Conservation (phyloP, 2,113 vertebrate species). For the Odobenus rosmarus region DNA sequence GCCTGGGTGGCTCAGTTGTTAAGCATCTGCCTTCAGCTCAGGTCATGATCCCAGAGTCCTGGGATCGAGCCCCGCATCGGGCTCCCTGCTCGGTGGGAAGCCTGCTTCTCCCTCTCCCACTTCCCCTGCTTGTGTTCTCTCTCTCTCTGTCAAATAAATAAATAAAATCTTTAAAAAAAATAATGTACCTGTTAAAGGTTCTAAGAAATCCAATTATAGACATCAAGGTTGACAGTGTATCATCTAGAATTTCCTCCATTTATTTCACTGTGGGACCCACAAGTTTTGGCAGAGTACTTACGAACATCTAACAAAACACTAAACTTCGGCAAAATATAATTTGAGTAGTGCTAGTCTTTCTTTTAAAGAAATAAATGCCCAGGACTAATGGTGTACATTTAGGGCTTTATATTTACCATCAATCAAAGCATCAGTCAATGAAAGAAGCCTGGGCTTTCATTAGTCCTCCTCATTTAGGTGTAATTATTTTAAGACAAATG, state of each 20-base stretch:
- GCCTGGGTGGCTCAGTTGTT: no score
- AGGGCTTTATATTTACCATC: neutral
- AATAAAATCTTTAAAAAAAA: neutral
- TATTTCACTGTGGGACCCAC: neutral
- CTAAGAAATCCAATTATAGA: neutral
- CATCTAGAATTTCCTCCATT: neutral
- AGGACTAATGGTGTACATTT: neutral
- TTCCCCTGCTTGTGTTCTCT: no score
- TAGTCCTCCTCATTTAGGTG: neutral
- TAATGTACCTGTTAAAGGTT: neutral
- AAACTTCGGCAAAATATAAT: neutral
- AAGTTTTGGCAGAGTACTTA: neutral
- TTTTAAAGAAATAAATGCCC: neutral
- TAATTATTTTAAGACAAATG: conserved; percentile 45
- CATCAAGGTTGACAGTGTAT: neutral
- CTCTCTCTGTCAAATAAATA: no score
- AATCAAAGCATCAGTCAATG: neutral
- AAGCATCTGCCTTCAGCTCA: no score
- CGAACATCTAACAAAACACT: neutral
- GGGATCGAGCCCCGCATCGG: no score
- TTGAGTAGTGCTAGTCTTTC: neutral
- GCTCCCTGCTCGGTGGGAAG: no score
- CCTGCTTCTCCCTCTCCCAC: no score
- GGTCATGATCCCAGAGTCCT: no score
- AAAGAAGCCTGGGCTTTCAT: neutral